Conservation (phyloP, 2,797 vertebrate species). For the Atherinosoma microstoma region DNA sequence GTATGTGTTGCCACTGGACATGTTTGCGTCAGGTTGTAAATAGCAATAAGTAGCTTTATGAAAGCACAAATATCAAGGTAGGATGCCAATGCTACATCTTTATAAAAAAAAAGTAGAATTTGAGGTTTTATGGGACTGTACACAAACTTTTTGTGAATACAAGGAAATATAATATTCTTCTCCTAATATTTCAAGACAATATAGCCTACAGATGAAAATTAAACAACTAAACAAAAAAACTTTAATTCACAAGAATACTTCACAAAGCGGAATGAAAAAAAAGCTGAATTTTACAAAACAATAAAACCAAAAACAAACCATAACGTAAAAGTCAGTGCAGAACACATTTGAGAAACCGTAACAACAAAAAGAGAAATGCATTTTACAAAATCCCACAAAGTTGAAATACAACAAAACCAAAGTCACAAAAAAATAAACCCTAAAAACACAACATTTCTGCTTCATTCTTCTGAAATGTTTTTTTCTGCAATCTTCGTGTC, state of each 20-base stretch:
- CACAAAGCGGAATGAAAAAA: background rate
- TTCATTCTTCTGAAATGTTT: too few species aligned
- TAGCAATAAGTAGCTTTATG: slow-evolving; percentile 25
- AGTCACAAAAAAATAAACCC: background rate
- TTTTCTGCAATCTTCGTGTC: background rate
- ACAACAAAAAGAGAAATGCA: background rate
- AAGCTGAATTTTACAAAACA: background rate
- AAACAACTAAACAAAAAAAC: background rate
- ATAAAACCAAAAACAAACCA: background rate
- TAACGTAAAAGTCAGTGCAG: background rate
- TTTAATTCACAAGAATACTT: background rate
- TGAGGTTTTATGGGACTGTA: background rate
- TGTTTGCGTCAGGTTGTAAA: slow-evolving; percentile 30
- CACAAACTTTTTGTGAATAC: background rate
- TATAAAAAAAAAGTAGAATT: slow-evolving; percentile 3
- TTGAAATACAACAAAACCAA: background rate
- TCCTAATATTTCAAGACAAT: background rate
- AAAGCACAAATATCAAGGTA: slow-evolving; percentile 25
- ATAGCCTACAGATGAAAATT: background rate
- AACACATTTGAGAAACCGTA: background rate
- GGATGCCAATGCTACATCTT: background rate
- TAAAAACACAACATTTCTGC: background rate
- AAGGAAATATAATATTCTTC: background rate
- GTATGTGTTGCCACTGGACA: slow-evolving; percentile 33
- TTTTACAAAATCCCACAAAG: background rate